These are phyloP conservation scores for Yponomeuta malinellus DNA, from an alignment of 2,888 invertebrate species.

Conservation along the genomic window DNA sequence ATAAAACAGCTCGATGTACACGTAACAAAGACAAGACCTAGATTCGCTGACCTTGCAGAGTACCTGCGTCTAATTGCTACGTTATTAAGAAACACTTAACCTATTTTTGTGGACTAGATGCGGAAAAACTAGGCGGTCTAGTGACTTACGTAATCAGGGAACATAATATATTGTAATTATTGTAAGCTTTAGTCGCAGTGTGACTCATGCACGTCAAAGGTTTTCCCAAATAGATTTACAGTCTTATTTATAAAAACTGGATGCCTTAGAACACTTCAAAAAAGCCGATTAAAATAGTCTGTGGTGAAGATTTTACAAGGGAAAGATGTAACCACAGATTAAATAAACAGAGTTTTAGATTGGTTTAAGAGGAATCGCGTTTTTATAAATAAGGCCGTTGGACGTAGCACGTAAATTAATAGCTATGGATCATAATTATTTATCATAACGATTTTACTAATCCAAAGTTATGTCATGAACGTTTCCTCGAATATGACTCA, in stretches of 20 bases:
- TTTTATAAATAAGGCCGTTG: too few relatives aligned
- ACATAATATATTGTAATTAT: neutral
- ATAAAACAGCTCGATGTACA: conserved; percentile 6
- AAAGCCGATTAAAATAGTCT: too few relatives aligned
- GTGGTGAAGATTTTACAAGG: too few relatives aligned
- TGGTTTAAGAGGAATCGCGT: too few relatives aligned
- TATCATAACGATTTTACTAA: neutral
- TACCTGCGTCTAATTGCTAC: conserved; percentile 53
- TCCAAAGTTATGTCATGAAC: neutral
- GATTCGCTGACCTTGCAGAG: conserved; percentile 48
- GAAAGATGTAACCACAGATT: too few relatives aligned
- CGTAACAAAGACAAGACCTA: conserved; percentile 40
- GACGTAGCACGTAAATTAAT: neutral
- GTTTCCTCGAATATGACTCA: conserved; percentile 10
- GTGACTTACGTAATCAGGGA: conserved; percentile 39
- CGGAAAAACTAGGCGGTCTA: conserved; percentile 33
- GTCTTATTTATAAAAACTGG: too few relatives aligned
- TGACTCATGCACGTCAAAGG: neutral
- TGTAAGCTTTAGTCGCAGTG: neutral
- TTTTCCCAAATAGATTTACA: neutral
- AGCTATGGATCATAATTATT: too few relatives aligned
- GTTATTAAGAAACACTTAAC: conserved; percentile 71
- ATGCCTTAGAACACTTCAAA: too few relatives aligned
- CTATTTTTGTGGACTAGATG: conserved; percentile 63
- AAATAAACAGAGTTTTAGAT: too few relatives aligned